Conservation (phyloP, 2,797 vertebrate species). For the Pteropus rufus region DNA sequence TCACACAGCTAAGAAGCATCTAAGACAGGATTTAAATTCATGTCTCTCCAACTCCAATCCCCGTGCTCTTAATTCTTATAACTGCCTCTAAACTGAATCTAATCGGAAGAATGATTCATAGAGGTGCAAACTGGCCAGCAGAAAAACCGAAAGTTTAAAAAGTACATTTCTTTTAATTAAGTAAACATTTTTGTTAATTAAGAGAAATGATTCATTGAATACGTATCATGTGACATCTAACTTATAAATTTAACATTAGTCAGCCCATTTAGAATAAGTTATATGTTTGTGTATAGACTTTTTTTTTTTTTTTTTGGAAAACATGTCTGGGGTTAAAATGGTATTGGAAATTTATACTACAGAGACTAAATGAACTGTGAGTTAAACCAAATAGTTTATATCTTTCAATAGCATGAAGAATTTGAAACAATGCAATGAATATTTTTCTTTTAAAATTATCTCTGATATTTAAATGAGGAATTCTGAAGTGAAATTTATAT, state of each 20-base stretch:
- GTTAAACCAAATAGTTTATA: background rate
- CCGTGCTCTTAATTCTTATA: background rate
- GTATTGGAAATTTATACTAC: background rate
- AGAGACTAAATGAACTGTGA: background rate
- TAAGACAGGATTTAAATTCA: background rate
- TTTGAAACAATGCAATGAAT: background rate
- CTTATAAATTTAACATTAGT: background rate
- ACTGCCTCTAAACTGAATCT: background rate
- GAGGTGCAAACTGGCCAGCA: background rate
- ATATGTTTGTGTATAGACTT: background rate
- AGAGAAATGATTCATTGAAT: background rate
- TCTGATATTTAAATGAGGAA: background rate
- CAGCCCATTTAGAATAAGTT: background rate
- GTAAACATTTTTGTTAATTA: slow-evolving; percentile 7
- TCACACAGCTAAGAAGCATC: background rate
- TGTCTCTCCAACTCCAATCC: background rate
- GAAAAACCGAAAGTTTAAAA: background rate
- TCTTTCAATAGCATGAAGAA: background rate
- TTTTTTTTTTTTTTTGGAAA: background rate
- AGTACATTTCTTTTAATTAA: background rate
- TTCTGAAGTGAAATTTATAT: slow-evolving; percentile 18
- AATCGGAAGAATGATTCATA: background rate
- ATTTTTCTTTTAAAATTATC: background rate
- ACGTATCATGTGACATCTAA: background rate
- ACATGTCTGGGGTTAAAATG: background rate